Evolutionary conservation across 2,797 vertebrate species (phyloP), one percentile per base, ranked within the genome.

Genomic region (Scolopax bukidnonensis): DNA sequence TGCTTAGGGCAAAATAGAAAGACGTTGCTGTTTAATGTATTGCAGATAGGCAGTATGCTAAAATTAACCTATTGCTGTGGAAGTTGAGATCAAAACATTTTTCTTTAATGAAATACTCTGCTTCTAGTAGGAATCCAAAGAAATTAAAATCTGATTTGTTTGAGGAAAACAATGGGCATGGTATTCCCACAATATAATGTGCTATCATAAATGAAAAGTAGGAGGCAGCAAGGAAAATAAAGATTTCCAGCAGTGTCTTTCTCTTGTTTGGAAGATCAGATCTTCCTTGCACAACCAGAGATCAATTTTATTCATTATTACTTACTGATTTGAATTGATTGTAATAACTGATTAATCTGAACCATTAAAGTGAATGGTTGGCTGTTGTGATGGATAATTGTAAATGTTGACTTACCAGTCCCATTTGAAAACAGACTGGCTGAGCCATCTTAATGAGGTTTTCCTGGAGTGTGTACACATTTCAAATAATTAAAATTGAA

Each of bases 401-500:
- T 96, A 68, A 92, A 90, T 89, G 83, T 95, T 97, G 95, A 90
- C 94, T 97, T 89, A 90, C 77, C 1, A 2, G 92, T 95, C 93
- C 91, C 59, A 7, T 85, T 91, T 97, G 95, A 92, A 97, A 98
- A 97, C 85, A 94, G 95, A 93, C 87, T 90, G 80, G 80, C 96
- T 97, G 88, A 95, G 89, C 80, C 88, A 90, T 71, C 94, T 87
- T 97, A 97, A 97, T 97, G 94, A 97, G 94, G 51, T 95, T 96
- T 97, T 96, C 84, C 95, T 96, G 96, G 93, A 96, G 91, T 90
- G 95, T 97, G 96, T 96, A 96, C 97, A 97, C 83, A 80, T 96
- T 97, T 96, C 97, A 97, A 97, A 97, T 97, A 98, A 97, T 98
- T 97, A 96, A 97, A 97, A 97, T 96, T 96, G 96, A 98, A 97